Percentiles rank a stretch among this genome's conserved stretches.
These are phyloP conservation scores for Microplitis demolitor DNA, from an alignment of 1,140 invertebrate genomes.

Conservation along the genomic window DNA sequence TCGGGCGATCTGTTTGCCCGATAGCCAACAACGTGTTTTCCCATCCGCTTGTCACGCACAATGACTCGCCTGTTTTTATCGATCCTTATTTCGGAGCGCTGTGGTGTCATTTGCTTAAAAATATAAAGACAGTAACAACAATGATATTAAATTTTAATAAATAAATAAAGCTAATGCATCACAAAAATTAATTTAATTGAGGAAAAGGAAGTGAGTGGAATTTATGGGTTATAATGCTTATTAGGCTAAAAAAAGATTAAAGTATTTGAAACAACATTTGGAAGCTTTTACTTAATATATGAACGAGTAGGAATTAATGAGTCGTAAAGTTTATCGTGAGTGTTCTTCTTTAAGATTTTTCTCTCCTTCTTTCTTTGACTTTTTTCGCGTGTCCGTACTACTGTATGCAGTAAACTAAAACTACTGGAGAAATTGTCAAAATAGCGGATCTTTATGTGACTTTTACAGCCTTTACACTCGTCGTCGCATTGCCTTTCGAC, in stretches of 20 bases:
- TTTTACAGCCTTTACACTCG: conserved; percentile 54
- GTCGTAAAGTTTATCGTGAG: background rate
- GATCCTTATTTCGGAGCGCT: conserved; percentile 36
- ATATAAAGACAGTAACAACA: no score
- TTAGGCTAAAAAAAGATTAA: no score
- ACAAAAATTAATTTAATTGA: no score
- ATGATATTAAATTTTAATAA: background rate
- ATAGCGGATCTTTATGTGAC: conserved; percentile 58
- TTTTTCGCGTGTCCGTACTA: background rate
- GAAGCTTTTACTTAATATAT: background rate
- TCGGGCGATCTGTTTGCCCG: conserved; percentile 11
- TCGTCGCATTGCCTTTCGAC: conserved; percentile 33
- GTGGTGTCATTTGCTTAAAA: no score
- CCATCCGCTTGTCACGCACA: conserved; percentile 29
- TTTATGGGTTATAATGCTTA: no score
- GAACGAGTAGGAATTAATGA: background rate
- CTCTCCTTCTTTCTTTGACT: background rate
- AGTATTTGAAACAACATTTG: no score
- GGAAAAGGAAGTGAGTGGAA: no score
- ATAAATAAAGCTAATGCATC: background rate
- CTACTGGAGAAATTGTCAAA: conserved; percentile 51
- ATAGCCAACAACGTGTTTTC: conserved; percentile 19
- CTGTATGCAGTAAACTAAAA: background rate
- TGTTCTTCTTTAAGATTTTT: background rate
- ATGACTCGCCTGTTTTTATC: conserved; percentile 29